phyloP scores from a whole-genome alignment of 2,888 invertebrate genomes.

The Melangyna quadrimaculata region DNA sequence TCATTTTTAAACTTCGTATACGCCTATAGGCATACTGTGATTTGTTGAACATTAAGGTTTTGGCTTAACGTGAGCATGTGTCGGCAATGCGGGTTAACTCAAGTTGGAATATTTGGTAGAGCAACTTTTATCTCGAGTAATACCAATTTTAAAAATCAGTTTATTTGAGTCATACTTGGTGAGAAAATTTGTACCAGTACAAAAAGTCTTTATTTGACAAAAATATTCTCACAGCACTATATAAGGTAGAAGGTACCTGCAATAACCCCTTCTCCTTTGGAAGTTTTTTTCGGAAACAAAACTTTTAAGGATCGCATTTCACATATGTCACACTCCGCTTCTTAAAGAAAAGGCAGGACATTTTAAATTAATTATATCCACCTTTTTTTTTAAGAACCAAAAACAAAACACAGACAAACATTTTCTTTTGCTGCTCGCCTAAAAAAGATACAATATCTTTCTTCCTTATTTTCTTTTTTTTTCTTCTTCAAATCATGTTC shows the following conservation, averaged over 20 bases:
- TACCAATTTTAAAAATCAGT: too few relatives aligned
- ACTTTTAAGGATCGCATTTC: constrained; percentile 24
- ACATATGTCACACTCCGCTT: neutral
- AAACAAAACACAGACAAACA: neutral
- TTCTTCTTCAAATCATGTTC: neutral
- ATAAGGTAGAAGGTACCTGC: too few relatives aligned
- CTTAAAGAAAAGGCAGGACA: constrained; percentile 2
- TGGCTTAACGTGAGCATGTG: too few relatives aligned
- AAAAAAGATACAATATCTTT: constrained; percentile 5
- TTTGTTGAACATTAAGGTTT: too few relatives aligned
- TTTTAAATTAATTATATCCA: constrained; percentile 48
- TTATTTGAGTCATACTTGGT: too few relatives aligned
- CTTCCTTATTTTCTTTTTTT: neutral
- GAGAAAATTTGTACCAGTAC: too few relatives aligned
- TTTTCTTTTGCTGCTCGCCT: constrained; percentile 49
- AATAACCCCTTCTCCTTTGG: constrained; percentile 24
- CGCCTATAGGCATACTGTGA: too few relatives aligned
- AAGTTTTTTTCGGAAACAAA: neutral
- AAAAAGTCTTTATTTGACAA: neutral
- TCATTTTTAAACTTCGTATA: too few relatives aligned
- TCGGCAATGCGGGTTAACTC: too few relatives aligned
- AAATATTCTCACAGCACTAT: neutral
- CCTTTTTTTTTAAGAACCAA: constrained; percentile 18
- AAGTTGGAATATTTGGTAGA: too few relatives aligned
- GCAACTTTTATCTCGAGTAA: too few relatives aligned